Conservation (phyloP, 2,113 vertebrate genomes). For the Spilogale gracilis region DNA sequence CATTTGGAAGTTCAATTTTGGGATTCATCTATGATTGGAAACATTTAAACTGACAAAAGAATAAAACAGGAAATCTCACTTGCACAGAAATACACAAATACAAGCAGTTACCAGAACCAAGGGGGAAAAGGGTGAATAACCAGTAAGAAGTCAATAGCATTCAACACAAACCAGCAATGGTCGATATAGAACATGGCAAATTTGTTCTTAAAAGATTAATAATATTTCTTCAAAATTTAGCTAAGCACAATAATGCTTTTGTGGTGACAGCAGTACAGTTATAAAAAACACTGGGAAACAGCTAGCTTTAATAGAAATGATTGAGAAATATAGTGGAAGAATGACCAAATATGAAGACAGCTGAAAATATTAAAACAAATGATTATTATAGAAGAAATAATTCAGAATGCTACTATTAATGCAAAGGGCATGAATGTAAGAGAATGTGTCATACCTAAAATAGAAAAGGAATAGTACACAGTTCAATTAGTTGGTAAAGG, state of each 20-base stretch:
- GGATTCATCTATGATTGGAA: not conserved
- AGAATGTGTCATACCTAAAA: not conserved
- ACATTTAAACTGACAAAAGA: not conserved
- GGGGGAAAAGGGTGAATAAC: not conserved
- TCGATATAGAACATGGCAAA: not conserved
- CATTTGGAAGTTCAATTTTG: not conserved
- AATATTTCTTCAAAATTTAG: not conserved
- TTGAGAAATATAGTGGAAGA: not conserved
- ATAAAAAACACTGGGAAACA: not conserved
- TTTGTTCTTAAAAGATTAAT: slow-evolving; percentile 7
- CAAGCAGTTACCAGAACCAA: not conserved
- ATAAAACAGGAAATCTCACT: not conserved
- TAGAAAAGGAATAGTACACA: not conserved
- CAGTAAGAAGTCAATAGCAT: not conserved
- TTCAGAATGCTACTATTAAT: not conserved
- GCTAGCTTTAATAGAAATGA: not conserved
- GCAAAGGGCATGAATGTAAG: not conserved
- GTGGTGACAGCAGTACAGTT: not conserved
- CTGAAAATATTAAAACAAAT: slow-evolving; percentile 21
- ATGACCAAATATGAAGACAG: not conserved
- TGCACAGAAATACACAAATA: not conserved
- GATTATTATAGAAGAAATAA: not conserved
- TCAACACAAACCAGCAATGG: not conserved
- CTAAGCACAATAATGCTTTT: not conserved
- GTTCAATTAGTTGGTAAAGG: not conserved